These are phyloP conservation scores for Pachydiplax longipennis DNA, from an alignment of 2,888 invertebrate species.

Conservation along the genomic window DNA sequence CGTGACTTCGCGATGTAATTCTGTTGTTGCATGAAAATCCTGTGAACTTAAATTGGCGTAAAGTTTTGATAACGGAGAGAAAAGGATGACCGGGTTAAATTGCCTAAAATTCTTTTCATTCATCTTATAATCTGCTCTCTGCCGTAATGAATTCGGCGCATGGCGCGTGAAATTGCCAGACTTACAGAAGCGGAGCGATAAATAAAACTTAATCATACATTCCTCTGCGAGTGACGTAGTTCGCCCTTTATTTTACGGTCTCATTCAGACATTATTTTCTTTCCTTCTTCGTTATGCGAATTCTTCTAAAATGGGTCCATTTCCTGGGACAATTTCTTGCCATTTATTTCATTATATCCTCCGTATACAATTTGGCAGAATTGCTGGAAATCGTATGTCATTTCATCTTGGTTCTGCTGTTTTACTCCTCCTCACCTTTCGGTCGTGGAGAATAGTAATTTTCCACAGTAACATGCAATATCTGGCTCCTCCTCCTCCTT, in stretches of 20 bases:
- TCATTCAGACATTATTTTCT: background rate
- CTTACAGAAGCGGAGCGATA: background rate
- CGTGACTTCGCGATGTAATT: too few relatives aligned
- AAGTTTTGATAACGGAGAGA: too few relatives aligned
- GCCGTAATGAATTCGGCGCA: background rate
- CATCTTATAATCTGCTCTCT: background rate
- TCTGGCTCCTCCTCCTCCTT: too few relatives aligned
- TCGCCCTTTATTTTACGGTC: background rate
- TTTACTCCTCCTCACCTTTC: too few relatives aligned
- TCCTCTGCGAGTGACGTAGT: background rate
- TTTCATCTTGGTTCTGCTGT: too few relatives aligned
- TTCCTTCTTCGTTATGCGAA: background rate
- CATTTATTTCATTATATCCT: background rate
- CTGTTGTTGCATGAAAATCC: too few relatives aligned
- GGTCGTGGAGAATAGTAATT: too few relatives aligned
- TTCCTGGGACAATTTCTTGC: background rate
- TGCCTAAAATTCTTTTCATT: too few relatives aligned
- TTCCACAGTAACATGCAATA: too few relatives aligned
- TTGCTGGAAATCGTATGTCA: background rate
- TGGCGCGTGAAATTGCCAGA: background rate
- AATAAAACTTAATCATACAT: background rate
- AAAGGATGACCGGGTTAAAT: too few relatives aligned
- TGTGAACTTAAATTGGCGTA: too few relatives aligned
- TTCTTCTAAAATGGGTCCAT: background rate
- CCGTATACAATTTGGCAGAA: background rate